Base-by-base conservation (phyloP, 2,888 invertebrate species). In the Lithophane leautieri region DNA sequence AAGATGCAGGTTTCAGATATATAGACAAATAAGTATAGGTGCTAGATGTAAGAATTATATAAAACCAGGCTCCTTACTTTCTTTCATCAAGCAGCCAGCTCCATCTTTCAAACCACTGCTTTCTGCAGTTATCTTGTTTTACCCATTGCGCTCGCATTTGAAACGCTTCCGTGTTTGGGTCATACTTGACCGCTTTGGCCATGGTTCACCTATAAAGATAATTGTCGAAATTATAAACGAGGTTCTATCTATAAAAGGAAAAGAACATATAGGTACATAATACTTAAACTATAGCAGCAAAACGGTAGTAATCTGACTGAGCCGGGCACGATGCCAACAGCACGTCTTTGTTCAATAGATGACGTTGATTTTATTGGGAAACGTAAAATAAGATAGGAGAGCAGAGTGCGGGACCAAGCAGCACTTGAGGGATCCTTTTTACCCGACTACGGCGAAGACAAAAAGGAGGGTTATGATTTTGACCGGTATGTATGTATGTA, bases 111-210 rank as follows among this genome's bases (percentile, higher is more conserved):
- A 89, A 88, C 96, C 96, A 96, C 84, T 90, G 91, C 76, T 94
- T 92, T 44, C 92, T 91, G 85, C 96, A 96, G 70, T 92, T 94
- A 9, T 95, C 96, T n/a, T 89, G 90, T 83, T 96, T 96, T 83
- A 93, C 92, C 95, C 95, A 95, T 79, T 96, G 96, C 8, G 96
- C 95, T 42, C 96, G 90, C 94, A 95, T 94, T 83, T 96, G 96
- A 77, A 96, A 95, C 4, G 94, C 94, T 83, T 96, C 96, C 14
- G 92, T 95, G 86, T 95, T 96, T 2, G 95, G 93, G 74, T 96
- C 96, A 77, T 88, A 94, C 84, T 94, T 94, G 4, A 78, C 62
- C 11, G 72, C 67, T 22, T 83, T 82, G 0, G 92, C 91, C 94
- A 89, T 92, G 44, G 44, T 85, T 79, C 19, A 83, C 69, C 67